phyloP scores from a whole-genome alignment of 2,113 vertebrate genomes.

The Phrynosoma blainvillii region DNA sequence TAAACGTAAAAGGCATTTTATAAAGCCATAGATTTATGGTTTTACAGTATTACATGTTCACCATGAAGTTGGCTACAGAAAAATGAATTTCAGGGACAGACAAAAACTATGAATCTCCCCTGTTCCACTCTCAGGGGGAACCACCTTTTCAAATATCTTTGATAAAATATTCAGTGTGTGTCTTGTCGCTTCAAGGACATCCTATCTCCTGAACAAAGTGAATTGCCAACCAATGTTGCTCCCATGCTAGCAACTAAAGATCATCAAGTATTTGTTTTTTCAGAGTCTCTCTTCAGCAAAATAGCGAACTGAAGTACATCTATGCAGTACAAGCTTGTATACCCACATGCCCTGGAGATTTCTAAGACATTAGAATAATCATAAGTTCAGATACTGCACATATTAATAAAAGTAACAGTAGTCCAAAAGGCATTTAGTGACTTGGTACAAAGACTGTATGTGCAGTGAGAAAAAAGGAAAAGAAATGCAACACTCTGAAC shows the following conservation, averaged over 20 bases:
- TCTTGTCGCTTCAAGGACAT: slow-evolving; percentile 44
- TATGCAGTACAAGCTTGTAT: background rate
- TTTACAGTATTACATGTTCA: slow-evolving; percentile 57
- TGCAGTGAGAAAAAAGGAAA: background rate
- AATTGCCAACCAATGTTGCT: slow-evolving; percentile 33
- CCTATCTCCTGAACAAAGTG: slow-evolving; percentile 33
- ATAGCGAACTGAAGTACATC: background rate
- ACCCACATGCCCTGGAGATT: background rate
- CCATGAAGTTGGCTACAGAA: slow-evolving; percentile 24
- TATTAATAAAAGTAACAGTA: background rate
- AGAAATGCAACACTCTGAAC: background rate
- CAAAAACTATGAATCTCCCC: slow-evolving; percentile 47
- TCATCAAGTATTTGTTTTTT: slow-evolving; percentile 1
- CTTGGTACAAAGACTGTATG: background rate
- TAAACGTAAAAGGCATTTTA: background rate
- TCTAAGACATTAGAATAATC: background rate
- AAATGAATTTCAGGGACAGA: slow-evolving; percentile 47
- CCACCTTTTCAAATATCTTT: slow-evolving; percentile 48
- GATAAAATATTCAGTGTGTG: slow-evolving; percentile 43
- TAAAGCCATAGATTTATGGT: slow-evolving; percentile 40
- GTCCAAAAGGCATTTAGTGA: background rate
- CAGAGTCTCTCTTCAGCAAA: background rate
- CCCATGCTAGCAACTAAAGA: background rate
- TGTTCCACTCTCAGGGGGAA: slow-evolving; percentile 50
- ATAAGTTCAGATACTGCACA: background rate